Base-by-base conservation (phyloP, 37 sponge, comb jelly and placozoan species). In the Chondrilla cf. caribensis region DNA sequence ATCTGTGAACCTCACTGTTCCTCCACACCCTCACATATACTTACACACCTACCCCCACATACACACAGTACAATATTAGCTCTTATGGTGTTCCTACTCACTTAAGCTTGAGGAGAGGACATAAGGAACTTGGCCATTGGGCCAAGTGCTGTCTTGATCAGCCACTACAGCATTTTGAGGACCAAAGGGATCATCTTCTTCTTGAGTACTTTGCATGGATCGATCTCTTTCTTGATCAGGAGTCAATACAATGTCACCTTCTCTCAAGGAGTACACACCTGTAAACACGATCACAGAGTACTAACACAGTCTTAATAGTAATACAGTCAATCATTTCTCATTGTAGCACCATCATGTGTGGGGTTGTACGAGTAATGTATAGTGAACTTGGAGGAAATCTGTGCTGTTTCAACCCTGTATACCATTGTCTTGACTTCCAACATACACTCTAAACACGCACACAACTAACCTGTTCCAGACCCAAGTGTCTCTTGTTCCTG, bases 241-340 rank as follows among this genome's bases (percentile, higher is more conserved):
- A 28, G 92, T 91, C 2, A 91, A 44, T 25, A 82, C 47, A 54
- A 91, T 91, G 67, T 91, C 92, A 7, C 86, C 92, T 14, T 73
- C 87, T 28, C 47, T 77, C 11, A 37, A 32, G 19, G 19, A 42
- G 54, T 18, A 57, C 38, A 4, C 40, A 1, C 33, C 83, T 28
- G 72, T 29, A 9, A 32, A 4, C 3, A 26, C 11, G 15, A 60
- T n/a, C n/a, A n/a, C n/a, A n/a, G n/a, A n/a, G n/a, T n/a, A n/a
- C n/a, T n/a, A n/a, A n/a, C n/a, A n/a, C n/a, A n/a, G n/a, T n/a
- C n/a, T n/a, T n/a, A n/a, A n/a, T n/a, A n/a, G n/a, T n/a, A n/a
- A n/a, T n/a, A n/a, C n/a, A n/a, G n/a, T n/a, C n/a, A n/a, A n/a
- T n/a, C n/a, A n/a, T n/a, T n/a, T n/a, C n/a, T n/a, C n/a, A n/a